Percentiles rank a stretch among this genome's conserved stretches.
Evolutionary conservation across 2,888 invertebrate species (phyloP).

Genomic region (Silvanus unidentatus): DNA sequence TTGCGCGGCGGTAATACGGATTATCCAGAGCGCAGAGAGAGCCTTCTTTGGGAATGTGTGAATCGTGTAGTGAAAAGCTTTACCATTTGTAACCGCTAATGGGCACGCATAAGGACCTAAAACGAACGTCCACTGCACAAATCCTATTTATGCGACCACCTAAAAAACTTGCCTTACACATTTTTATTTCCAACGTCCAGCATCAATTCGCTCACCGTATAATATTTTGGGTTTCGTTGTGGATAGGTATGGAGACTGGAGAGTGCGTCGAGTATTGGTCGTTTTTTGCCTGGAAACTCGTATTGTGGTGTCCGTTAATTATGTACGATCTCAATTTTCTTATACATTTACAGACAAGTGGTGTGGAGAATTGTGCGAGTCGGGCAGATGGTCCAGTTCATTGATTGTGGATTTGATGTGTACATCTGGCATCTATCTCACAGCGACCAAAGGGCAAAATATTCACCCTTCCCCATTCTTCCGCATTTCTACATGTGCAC

Average conservation of each 20-base stretch:
- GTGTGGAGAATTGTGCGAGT: conserved; percentile 22
- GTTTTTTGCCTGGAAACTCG: too few relatives aligned
- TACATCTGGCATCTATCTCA: conserved; percentile 41
- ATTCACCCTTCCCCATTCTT: conserved; percentile 20
- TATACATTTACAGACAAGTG: too few relatives aligned
- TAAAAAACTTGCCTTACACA: too few relatives aligned
- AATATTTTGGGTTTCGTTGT: too few relatives aligned
- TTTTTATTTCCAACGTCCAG: too few relatives aligned
- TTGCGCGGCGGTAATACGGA: conserved; percentile 37
- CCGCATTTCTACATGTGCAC: not conserved
- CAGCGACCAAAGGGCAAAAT: conserved; percentile 37
- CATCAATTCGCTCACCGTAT: too few relatives aligned
- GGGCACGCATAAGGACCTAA: conserved; percentile 39
- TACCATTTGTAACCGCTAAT: conserved; percentile 45
- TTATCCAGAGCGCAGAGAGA: conserved; percentile 40
- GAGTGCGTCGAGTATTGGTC: too few relatives aligned
- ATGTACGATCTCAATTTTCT: too few relatives aligned
- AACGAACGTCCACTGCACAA: conserved; percentile 34
- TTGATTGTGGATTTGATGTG: conserved; percentile 40
- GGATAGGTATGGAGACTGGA: too few relatives aligned
- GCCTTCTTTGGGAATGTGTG: conserved; percentile 46
- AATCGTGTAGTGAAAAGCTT: conserved; percentile 45
- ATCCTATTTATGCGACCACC: conserved; percentile 34
- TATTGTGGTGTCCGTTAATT: too few relatives aligned
- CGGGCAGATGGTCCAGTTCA: conserved; percentile 38